A percentile compares a stretch with the other conserved stretches of the same genome.
Evolutionary conservation across 2,113 vertebrate genomes (phyloP).

Genomic region (Gopherus evgoodei): DNA sequence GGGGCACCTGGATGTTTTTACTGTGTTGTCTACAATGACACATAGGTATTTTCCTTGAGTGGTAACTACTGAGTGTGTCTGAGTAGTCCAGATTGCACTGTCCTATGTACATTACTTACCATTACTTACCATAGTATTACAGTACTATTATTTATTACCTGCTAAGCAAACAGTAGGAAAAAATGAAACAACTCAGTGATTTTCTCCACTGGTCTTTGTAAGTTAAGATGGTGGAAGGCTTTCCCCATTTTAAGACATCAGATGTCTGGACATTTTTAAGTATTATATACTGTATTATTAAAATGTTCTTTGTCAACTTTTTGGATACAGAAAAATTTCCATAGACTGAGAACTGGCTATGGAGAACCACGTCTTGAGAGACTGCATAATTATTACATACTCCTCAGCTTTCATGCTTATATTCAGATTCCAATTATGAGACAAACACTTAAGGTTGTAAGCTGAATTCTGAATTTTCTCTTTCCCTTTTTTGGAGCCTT

Average conservation of each 20-base stretch:
- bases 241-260: neutral
- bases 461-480: slow-evolving; percentile 52
- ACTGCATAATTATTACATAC: slow-evolving; percentile 46
- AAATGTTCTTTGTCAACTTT: slow-evolving; percentile 51
- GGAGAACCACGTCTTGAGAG: slow-evolving; percentile 60
- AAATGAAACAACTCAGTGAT: neutral
- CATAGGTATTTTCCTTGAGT: slow-evolving; percentile 40
- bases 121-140: slow-evolving; percentile 36
- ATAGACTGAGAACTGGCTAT: slow-evolving; percentile 37
- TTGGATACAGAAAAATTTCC: slow-evolving; percentile 56
- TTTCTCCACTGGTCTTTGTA: neutral
- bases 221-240: neutral
- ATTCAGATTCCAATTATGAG: slow-evolving; percentile 60
- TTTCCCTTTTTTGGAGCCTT: slow-evolving; percentile 45
- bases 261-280: slow-evolving; percentile 33
- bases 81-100: slow-evolving; percentile 59
- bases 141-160: slow-evolving; percentile 56
- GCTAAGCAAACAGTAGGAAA: neutral
- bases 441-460: slow-evolving; percentile 47
- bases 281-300: slow-evolving; percentile 49
- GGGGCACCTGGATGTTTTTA: slow-evolving; percentile 50
- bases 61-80: neutral
- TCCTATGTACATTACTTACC: slow-evolving; percentile 51
- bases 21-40: slow-evolving; percentile 36
- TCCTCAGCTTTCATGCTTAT: slow-evolving; percentile 60